Evolutionary conservation across 2,113 vertebrate genomes (phyloP), one percentile per base, ranked within the genome.

Genomic region (Lampris megalopsis): DNA sequence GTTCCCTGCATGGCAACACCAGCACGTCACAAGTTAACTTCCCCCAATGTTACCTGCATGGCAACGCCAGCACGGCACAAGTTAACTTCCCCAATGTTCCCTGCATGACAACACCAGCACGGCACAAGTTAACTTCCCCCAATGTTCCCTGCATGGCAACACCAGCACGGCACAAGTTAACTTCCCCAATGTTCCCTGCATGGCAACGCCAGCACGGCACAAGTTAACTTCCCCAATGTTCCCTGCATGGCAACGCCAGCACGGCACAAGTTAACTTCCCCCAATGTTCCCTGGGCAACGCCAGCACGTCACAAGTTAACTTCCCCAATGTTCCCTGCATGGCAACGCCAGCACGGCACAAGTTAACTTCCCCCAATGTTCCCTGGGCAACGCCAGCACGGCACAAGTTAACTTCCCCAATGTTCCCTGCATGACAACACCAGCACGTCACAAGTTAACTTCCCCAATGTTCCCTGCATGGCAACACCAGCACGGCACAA

Each of bases 311-410:
- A 40, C 76, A 75, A 82, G 86, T 89, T 92, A 81, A 90, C 84
- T 87, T 87, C 81, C 84, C 77, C 83, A 78, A 87, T 85, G 81
- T 75, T 87, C 70, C 72, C 77, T 24, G 24, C 24, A 24, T 24
- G 24, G 0, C 24, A 24, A 24, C 24, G 24, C 10, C 24, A 11
- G 48, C 43, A 65, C 5, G 13, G 77, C 13, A 40, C 76, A 75
- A 82, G 86, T 89, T 92, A 81, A 90, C 84, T 87, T 87, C 81
- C 84, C 77, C 83, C 76, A 78, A 87, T 85, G 81, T 75, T 87
- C 70, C 72, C 77, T 24, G 24, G 24, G 24, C 24, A 24, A 24
- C 24, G 24, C 10, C 24, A 11, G 48, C 43, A 65, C 5, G 13
- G 77, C 13, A 40, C 76, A 75, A 82, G 86, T 89, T 92, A 81